phyloP scores from a whole-genome alignment of 1,140 invertebrate genomes.

The Heliconius himera region DNA sequence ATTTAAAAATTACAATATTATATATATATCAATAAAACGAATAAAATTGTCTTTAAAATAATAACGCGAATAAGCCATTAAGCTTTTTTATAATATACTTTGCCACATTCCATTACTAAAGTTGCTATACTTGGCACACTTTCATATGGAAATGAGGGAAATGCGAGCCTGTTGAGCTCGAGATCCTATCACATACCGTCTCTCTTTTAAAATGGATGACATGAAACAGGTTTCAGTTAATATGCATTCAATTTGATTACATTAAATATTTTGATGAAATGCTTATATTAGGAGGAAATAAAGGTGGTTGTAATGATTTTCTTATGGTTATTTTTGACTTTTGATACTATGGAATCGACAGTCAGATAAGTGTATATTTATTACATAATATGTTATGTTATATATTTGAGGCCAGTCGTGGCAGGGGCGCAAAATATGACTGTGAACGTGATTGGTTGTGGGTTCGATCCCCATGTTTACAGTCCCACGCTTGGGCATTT shows the following conservation, averaged over 20 bases:
- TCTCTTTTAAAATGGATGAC: slow-evolving; percentile 48
- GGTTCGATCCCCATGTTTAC: too few relatives aligned
- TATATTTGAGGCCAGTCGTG: too few relatives aligned
- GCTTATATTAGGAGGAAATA: not conserved
- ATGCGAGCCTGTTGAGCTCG: slow-evolving; percentile 47
- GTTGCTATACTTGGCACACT: slow-evolving; percentile 49
- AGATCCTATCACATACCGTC: slow-evolving; percentile 49
- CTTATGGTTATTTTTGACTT: too few relatives aligned
- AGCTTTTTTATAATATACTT: slow-evolving; percentile 16
- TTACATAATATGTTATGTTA: too few relatives aligned
- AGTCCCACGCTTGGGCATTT: too few relatives aligned
- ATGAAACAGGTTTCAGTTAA: slow-evolving; percentile 62
- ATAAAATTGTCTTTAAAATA: not conserved
- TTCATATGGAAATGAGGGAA: slow-evolving; percentile 67
- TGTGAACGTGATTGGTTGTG: too few relatives aligned
- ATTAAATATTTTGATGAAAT: slow-evolving; percentile 17
- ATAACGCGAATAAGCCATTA: not conserved
- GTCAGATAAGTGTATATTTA: too few relatives aligned
- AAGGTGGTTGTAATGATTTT: too few relatives aligned
- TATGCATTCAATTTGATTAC: slow-evolving; percentile 45
- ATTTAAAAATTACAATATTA: too few relatives aligned
- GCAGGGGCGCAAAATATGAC: too few relatives aligned
- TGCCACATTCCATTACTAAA: slow-evolving; percentile 32
- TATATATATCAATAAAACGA: too few relatives aligned
- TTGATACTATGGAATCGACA: too few relatives aligned